phyloP scores from a whole-genome alignment of 2,797 vertebrate genomes.

The Acipenser oxyrinchus region DNA sequence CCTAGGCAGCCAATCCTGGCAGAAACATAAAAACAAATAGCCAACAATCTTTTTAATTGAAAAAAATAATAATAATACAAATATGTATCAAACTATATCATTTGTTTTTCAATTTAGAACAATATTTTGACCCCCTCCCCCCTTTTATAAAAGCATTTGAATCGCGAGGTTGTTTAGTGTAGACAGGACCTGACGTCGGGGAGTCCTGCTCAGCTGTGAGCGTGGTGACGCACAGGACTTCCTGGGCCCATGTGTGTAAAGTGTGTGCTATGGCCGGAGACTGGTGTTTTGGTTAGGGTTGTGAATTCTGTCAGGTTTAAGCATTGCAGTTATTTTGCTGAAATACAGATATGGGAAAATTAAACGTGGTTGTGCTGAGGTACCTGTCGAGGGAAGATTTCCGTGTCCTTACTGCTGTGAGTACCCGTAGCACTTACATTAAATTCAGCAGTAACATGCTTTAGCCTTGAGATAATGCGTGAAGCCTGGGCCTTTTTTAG shows the following conservation, averaged over 20 bases:
- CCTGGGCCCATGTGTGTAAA: neutral
- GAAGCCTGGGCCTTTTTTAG: too few relatives aligned
- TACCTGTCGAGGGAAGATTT: constrained; percentile 87
- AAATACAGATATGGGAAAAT: constrained; percentile 71
- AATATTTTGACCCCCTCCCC: too few relatives aligned
- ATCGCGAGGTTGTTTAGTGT: neutral
- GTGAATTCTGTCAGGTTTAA: neutral
- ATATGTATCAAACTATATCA: too few relatives aligned
- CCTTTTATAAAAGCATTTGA: too few relatives aligned
- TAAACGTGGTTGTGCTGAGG: constrained; percentile 79
- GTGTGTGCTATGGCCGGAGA: neutral
- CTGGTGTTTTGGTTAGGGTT: neutral
- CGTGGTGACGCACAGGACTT: neutral
- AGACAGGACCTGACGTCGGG: neutral
- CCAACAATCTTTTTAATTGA: neutral
- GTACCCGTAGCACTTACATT: constrained; percentile 26
- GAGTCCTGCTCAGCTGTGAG: neutral
- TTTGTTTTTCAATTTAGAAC: too few relatives aligned
- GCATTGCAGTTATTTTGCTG: neutral
- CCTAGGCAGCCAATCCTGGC: constrained; percentile 18
- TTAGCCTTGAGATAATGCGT: neutral
- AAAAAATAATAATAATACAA: too few relatives aligned
- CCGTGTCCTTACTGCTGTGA: constrained; percentile 87
- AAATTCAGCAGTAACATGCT: neutral
- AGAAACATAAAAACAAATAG: constrained; percentile 1